A percentile compares a stretch with the other conserved stretches of the same genome.
Conservation (phyloP, 2,113 vertebrate species). For the Podarcis raffonei region DNA sequence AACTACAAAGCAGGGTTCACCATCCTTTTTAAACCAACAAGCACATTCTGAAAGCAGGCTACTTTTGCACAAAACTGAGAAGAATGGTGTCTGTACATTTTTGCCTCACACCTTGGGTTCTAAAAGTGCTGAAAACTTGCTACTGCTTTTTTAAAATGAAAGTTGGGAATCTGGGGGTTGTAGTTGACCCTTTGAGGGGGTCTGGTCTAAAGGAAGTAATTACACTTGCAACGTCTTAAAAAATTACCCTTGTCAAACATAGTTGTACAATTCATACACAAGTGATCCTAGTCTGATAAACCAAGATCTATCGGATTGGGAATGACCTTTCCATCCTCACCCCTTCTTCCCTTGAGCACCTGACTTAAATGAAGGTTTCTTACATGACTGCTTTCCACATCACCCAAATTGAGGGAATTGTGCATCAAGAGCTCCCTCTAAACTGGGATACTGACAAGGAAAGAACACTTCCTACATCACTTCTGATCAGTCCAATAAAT, state of each 20-base stretch:
- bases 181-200: background rate
- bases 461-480: background rate
- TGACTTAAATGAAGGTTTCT: background rate
- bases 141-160: background rate
- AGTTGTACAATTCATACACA: background rate
- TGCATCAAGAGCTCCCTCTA: background rate
- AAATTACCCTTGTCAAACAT: background rate
- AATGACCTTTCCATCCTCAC: background rate
- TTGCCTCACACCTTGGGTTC: too few species aligned
- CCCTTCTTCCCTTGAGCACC: background rate
- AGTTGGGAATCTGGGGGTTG: background rate
- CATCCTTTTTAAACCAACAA: too few species aligned
- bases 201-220: background rate
- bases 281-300: background rate
- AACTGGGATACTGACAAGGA: background rate
- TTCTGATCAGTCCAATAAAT: too few species aligned
- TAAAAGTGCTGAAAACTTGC: background rate
- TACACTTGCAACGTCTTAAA: background rate
- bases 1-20: too few species aligned
- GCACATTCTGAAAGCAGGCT: too few species aligned
- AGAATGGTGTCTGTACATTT: too few species aligned
- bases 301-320: background rate
- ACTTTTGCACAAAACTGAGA: too few species aligned
- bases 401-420: background rate
- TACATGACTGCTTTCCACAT: background rate